phyloP scores from a whole-genome alignment of 2,888 invertebrate species.

The Lapara coniferarum region DNA sequence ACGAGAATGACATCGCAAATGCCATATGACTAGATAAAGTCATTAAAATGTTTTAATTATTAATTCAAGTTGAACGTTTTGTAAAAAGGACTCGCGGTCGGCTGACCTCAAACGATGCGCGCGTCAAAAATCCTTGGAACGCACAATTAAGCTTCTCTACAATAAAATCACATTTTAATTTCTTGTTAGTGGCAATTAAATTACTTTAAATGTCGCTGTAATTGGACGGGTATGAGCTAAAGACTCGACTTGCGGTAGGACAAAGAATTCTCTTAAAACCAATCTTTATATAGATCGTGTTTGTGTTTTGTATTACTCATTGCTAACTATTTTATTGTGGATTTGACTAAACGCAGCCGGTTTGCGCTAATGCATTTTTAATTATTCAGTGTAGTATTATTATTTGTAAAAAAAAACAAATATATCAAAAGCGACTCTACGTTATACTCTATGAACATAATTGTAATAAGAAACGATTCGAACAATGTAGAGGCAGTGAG shows the following conservation, averaged over 20 bases:
- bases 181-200: slow-evolving; percentile 67
- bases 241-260: slow-evolving; percentile 33
- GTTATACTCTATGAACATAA: not conserved
- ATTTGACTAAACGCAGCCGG: not conserved
- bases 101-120: slow-evolving; percentile 57
- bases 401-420: too few species aligned
- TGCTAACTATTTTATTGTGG: not conserved
- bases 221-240: slow-evolving; percentile 48
- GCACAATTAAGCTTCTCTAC: slow-evolving; percentile 67
- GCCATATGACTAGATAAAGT: slow-evolving; percentile 58
- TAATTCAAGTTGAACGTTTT: slow-evolving; percentile 43
- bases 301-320: not conserved
- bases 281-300: slow-evolving; percentile 3
- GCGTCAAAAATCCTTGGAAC: slow-evolving; percentile 58
- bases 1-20: slow-evolving; percentile 41
- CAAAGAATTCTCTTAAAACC: slow-evolving; percentile 35
- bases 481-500: slow-evolving; percentile 44
- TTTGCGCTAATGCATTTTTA: not conserved
- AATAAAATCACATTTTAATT: slow-evolving; percentile 75
- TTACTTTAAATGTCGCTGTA: slow-evolving; percentile 65
- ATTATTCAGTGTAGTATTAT: not conserved
- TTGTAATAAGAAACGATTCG: slow-evolving; percentile 42
- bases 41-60: slow-evolving; percentile 60
- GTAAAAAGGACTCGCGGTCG: slow-evolving; percentile 44
- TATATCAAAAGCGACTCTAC: not conserved